Conservation (phyloP, 2,797 vertebrate species). For the Spheniscus humboldti region DNA sequence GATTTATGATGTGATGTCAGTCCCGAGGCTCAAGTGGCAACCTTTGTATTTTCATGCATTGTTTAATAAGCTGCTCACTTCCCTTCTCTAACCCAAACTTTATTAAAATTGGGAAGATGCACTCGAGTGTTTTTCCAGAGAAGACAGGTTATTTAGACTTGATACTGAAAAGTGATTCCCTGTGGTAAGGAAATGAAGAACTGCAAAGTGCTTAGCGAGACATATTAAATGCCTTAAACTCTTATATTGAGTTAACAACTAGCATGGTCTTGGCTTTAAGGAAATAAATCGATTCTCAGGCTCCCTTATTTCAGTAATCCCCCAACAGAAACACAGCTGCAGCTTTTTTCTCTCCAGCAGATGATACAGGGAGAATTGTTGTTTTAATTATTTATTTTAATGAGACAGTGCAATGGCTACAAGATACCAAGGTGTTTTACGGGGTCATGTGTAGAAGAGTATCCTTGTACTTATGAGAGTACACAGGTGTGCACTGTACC, state of each 20-base stretch:
- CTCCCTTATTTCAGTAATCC: conserved; percentile 58
- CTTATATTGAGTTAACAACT: conserved; percentile 65
- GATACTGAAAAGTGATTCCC: conserved; percentile 62
- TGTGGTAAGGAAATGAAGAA: conserved; percentile 54
- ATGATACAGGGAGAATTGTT: neutral
- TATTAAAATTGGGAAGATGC: conserved; percentile 64
- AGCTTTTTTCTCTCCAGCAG: conserved; percentile 12
- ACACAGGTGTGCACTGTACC: neutral
- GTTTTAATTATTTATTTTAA: neutral
- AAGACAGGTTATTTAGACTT: conserved; percentile 40
- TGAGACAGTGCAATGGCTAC: neutral
- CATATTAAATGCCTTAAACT: conserved; percentile 60
- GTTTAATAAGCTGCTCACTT: conserved; percentile 51
- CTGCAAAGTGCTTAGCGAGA: conserved; percentile 60
- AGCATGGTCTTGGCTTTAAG: conserved; percentile 41
- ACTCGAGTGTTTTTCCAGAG: conserved; percentile 58
- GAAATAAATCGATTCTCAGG: conserved; percentile 57
- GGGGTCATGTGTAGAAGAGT: neutral
- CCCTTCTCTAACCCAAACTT: conserved; percentile 48
- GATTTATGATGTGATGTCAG: conserved; percentile 59
- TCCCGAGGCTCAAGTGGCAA: neutral
- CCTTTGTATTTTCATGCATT: conserved; percentile 56
- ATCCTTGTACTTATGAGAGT: neutral
- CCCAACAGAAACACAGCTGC: neutral
- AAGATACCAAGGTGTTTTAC: neutral